These are phyloP conservation scores for Cydia pomonella DNA, from an alignment of 1,140 invertebrate genomes.

Conservation along the genomic window DNA sequence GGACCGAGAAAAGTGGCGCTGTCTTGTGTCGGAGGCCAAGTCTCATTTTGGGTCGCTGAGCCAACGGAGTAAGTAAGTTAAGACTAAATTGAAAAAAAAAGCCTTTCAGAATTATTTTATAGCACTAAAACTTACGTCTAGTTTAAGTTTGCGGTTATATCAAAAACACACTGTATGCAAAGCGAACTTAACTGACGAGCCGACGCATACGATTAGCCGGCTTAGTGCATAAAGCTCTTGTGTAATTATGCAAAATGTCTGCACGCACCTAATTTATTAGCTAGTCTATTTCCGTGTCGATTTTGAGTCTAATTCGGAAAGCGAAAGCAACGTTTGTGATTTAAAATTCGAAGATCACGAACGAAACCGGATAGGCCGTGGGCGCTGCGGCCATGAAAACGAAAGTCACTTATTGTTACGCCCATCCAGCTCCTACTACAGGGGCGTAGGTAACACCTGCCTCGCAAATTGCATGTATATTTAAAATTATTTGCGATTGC, in stretches of 20 bases:
- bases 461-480: conserved; percentile 46
- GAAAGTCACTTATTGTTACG: conserved; percentile 50
- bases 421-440: conserved; percentile 43
- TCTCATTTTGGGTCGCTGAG: too few species aligned
- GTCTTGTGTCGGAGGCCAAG: too few species aligned
- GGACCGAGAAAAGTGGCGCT: too few species aligned
- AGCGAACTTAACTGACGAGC: conserved; percentile 34
- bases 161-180: too few species aligned
- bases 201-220: conserved; percentile 63
- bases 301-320: conserved; percentile 41
- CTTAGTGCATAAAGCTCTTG: conserved; percentile 51
- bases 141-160: too few species aligned
- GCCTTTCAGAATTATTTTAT: too few species aligned
- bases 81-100: too few species aligned
- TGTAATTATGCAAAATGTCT: conserved; percentile 66
- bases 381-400: conserved; percentile 45
- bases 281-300: conserved; percentile 46
- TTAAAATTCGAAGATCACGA: conserved; percentile 15
- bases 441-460: conserved; percentile 46
- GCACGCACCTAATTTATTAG: conserved; percentile 50
- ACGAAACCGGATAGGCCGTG: conserved; percentile 20
- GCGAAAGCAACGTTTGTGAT: conserved; percentile 45
- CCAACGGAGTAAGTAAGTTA: too few species aligned
- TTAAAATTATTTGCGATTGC: conserved; percentile 43
- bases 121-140: too few species aligned